These are phyloP conservation scores for Drosophila pseudotalamancana DNA, from an alignment of 2,888 invertebrate species.

Conservation along the genomic window DNA sequence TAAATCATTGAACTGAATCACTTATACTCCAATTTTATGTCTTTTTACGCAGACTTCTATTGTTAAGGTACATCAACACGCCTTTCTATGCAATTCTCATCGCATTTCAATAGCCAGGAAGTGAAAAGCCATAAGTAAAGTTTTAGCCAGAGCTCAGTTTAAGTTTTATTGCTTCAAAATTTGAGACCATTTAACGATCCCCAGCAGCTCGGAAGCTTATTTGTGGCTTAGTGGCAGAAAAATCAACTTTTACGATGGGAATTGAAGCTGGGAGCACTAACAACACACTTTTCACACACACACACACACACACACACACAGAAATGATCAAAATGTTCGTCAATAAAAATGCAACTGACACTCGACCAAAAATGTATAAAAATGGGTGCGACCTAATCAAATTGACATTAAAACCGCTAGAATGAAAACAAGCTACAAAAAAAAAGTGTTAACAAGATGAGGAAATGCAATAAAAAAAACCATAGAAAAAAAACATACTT, in stretches of 20 bases:
- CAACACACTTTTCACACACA: conserved; percentile 52
- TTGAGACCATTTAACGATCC: conserved; percentile 25
- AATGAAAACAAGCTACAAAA: conserved; percentile 36
- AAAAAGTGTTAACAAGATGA: conserved; percentile 50
- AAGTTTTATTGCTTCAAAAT: conserved; percentile 19
- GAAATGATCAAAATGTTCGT: conserved; percentile 18
- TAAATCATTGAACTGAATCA: too few relatives aligned
- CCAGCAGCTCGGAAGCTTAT: conserved; percentile 34
- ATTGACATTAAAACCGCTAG: conserved; percentile 62
- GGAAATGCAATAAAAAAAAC: conserved; percentile 55
- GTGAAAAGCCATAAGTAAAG: conserved; percentile 30
- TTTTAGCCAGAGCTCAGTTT: conserved; percentile 11
- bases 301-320: conserved; percentile 1
- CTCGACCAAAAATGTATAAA: conserved; percentile 9
- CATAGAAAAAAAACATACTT: conserved; percentile 13
- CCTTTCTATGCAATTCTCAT: conserved; percentile 14
- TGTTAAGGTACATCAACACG: neutral
- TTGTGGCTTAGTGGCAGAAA: conserved; percentile 22
- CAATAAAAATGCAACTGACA: conserved; percentile 53
- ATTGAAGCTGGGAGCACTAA: conserved; percentile 52
- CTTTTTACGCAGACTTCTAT: neutral
- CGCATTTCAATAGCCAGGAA: conserved; percentile 32
- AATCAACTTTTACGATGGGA: conserved; percentile 42
- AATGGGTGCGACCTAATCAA: conserved; percentile 63
- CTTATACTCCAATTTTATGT: too few relatives aligned